These are phyloP conservation scores for Torymus texanus DNA, from an alignment of 2,888 invertebrate genomes.

Conservation along the genomic window DNA sequence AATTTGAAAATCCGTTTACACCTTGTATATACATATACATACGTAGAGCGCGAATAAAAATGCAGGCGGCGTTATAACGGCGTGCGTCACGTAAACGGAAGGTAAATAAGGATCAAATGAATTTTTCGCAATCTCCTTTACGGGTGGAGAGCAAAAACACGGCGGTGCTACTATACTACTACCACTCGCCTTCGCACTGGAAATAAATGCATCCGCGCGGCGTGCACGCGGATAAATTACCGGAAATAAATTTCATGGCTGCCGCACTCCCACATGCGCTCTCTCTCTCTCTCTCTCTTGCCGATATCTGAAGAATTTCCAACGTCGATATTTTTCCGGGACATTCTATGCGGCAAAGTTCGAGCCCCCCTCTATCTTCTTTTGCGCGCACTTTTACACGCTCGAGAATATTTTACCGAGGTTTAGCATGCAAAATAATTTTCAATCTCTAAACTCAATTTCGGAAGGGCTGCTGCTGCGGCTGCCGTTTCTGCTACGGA, in stretches of 20 bases:
- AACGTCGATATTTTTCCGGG: constrained; percentile 59
- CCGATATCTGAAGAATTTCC: constrained; percentile 61
- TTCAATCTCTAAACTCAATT: constrained; percentile 39
- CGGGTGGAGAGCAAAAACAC: background rate
- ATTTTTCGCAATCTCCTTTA: constrained; percentile 32
- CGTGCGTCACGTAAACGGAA: constrained; percentile 14
- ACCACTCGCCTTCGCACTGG: constrained; percentile 7
- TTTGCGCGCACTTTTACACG: background rate
- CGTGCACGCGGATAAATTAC: constrained; percentile 60
- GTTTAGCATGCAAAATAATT: constrained; percentile 29
- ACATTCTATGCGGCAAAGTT: constrained; percentile 12
- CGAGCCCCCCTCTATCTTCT: background rate
- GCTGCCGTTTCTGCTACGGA: too few species aligned
- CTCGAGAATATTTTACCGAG: background rate
- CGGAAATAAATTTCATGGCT: constrained; percentile 60
- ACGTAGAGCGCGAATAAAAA: constrained; percentile 7
- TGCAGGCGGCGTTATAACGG: constrained; percentile 27
- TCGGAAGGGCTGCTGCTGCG: background rate
- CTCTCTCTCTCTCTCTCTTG: constrained; percentile 25
- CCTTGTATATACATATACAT: too few species aligned
- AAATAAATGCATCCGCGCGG: background rate
- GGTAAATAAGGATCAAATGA: constrained; percentile 46
- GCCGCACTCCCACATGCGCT: constrained; percentile 41
- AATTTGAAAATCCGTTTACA: background rate
- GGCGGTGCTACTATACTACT: constrained; percentile 12